Evolutionary conservation across 2,113 vertebrate genomes (phyloP), one percentile per base, ranked within the genome.

Genomic region (Dissostichus mawsoni): DNA sequence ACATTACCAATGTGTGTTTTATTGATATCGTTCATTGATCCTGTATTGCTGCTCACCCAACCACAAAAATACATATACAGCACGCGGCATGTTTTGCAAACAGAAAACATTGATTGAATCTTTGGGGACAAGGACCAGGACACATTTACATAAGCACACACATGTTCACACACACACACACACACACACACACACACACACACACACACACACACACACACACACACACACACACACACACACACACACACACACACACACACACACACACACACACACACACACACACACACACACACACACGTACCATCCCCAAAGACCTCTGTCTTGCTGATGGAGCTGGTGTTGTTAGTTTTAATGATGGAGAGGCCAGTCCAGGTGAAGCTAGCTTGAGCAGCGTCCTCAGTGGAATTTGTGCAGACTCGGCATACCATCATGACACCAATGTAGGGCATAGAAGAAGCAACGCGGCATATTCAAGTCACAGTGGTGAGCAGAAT

Each of bases 321-420:
- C 73, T 29, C 23, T 45, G 57, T 74, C 68, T 44, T 73, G 85
- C 83, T 83, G 87, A 88, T 90, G 71, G 76, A 90, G 82, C 76
- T 10, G 68, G 58, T 61, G 76, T 83, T 89, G 85, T 89, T 91
- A 48, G 83, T 87, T 91, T 84, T 91, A 93, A 94, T 92, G 92
- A 95, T 90, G 80, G 67, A 89, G 67, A 80, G 90, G 75, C 84
- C 77, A 73, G 82, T 80, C 78, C 86, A 91, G 91, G 87, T 91
- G 88, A 90, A 75, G 86, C 83, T 57, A 57, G 72, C 72, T 69
- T 29, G 79, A 73, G 76, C 87, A 82, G 61, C 64, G 79, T 85
- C 83, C 83, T 92, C 76, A 41, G 36, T 41, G 36, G 36, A 78
- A 83, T 77, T 88, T 85, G 41, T 85, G 87, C 91, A 52, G 79